phyloP scores from a whole-genome alignment of 1,140 invertebrate species.

The Lineus longissimus region DNA sequence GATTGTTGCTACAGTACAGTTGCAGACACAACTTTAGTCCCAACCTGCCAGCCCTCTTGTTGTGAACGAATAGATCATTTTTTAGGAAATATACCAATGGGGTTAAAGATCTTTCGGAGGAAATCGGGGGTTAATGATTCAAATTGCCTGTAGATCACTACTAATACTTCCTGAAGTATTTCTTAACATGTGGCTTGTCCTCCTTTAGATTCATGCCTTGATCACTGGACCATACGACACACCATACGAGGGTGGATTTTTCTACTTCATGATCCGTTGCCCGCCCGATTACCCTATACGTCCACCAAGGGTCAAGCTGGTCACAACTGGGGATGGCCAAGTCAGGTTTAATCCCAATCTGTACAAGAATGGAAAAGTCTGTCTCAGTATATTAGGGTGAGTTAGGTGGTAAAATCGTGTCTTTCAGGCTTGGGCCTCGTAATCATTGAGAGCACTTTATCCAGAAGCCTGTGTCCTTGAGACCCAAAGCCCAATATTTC shows the following conservation, averaged over 20 bases:
- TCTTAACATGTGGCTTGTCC: background rate
- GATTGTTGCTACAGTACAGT: background rate
- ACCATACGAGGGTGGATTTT: conserved; percentile 66
- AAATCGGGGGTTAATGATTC: too few relatives aligned
- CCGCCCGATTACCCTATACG: conserved; percentile 58
- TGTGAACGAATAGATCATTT: too few relatives aligned
- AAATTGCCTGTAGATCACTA: too few relatives aligned
- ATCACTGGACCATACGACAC: conserved; percentile 65
- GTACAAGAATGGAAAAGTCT: conserved; percentile 65
- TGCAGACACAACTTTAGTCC: too few relatives aligned
- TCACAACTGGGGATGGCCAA: conserved; percentile 62
- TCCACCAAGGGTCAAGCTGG: conserved; percentile 60
- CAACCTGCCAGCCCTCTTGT: too few relatives aligned
- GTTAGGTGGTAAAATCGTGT: conserved; percentile 24
- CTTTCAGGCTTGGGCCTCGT: background rate
- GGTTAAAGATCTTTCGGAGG: too few relatives aligned
- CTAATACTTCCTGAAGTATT: background rate
- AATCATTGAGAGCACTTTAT: background rate
- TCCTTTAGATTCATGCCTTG: conserved; percentile 58
- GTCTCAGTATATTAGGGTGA: conserved; percentile 64
- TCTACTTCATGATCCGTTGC: conserved; percentile 61
- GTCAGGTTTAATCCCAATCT: conserved; percentile 66
- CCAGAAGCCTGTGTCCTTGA: background rate
- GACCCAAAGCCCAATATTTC: background rate
- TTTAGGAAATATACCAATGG: too few relatives aligned